These are phyloP conservation scores for Drosophila eugracilis DNA, from an alignment of 1,140 invertebrate species.

Conservation along the genomic window DNA sequence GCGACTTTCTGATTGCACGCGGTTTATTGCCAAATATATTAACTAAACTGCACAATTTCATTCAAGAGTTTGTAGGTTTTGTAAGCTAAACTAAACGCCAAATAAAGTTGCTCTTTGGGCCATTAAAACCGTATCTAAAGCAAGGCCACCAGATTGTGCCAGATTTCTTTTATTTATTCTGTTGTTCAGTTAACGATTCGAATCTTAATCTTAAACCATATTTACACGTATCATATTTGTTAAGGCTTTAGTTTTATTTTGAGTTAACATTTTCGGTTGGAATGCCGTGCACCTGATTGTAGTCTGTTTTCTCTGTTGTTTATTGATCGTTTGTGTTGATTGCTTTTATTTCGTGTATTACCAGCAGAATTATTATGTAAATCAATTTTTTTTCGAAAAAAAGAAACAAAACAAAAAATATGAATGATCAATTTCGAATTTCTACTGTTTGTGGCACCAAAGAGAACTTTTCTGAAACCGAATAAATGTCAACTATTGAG, in stretches of 20 bases:
- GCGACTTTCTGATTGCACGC: slow-evolving; percentile 76
- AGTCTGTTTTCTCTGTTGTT: slow-evolving; percentile 45
- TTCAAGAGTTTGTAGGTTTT: slow-evolving; percentile 75
- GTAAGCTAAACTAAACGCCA: slow-evolving; percentile 53
- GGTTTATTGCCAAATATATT: slow-evolving; percentile 68
- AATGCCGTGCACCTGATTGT: slow-evolving; percentile 73
- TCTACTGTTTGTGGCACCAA: slow-evolving; percentile 87
- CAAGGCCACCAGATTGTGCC: slow-evolving; percentile 46
- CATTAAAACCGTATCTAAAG: slow-evolving; percentile 67
- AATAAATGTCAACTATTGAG: slow-evolving; percentile 58
- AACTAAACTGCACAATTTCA: slow-evolving; percentile 76
- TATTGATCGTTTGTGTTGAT: slow-evolving; percentile 42
- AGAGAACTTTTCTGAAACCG: slow-evolving; percentile 89
- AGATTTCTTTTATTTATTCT: slow-evolving; percentile 34
- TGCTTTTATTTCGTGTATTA: slow-evolving; percentile 51
- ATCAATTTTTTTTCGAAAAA: slow-evolving; percentile 55
- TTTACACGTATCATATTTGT: slow-evolving; percentile 13
- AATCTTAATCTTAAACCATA: slow-evolving; percentile 18
- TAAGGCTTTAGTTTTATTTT: slow-evolving; percentile 27
- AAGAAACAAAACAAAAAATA: slow-evolving; percentile 33
- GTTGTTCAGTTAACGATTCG: slow-evolving; percentile 34
- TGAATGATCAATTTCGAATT: slow-evolving; percentile 70
- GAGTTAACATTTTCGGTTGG: slow-evolving; percentile 52
- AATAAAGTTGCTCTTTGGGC: slow-evolving; percentile 84
- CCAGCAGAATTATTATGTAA: slow-evolving; percentile 73